Base-by-base conservation (phyloP, 2,113 vertebrate genomes). In the Nesoenas mayeri region DNA sequence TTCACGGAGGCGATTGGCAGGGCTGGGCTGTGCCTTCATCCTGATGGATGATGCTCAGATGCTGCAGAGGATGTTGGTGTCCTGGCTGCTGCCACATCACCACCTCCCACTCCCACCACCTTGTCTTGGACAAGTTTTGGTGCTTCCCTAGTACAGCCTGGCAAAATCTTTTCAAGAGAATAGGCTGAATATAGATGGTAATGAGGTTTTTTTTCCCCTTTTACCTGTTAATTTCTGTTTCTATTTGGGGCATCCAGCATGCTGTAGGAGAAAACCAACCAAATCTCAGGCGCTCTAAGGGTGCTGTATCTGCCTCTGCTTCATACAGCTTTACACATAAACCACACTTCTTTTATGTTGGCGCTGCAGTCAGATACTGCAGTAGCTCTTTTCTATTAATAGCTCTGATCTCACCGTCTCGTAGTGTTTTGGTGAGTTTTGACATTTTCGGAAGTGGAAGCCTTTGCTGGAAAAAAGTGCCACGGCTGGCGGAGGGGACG, bases 321-420 rank as follows among this genome's bases (percentile, higher is more conserved):
- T 25, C 20, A 0, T 82, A 85, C 85, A 0, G 2, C 83, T 87
- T 84, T 58, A 21, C 70, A 26, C 87, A 13, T 60, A 20, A 62
- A 85, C 77, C 24, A 28, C 0, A 0, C 24, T 79, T 12, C 94
- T 78, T 88, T 79, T 38, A 94, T 89, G 67, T 80, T 6, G 22
- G 89, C 66, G 24, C 95, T 96, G 97, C 97, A 95, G 79, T 83
- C 79, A 51, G 69, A 88, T 89, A 85, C 94, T 92, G 94, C 97
- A 93, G 95, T 34, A 80, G 87, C 90, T 87, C 15, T 12, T 36
- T 89, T 79, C 94, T 94, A 95, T 92, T 92, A 88, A 88, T 93
- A 96, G 89, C 69, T 82, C 91, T 95, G 92, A 69, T 84, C 89
- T 97, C 94, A 72, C 53, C 9, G 2, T 81, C 84, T 91, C 56